Conservation (phyloP, 2,797 vertebrate species). For the Anolis apletophallus region DNA sequence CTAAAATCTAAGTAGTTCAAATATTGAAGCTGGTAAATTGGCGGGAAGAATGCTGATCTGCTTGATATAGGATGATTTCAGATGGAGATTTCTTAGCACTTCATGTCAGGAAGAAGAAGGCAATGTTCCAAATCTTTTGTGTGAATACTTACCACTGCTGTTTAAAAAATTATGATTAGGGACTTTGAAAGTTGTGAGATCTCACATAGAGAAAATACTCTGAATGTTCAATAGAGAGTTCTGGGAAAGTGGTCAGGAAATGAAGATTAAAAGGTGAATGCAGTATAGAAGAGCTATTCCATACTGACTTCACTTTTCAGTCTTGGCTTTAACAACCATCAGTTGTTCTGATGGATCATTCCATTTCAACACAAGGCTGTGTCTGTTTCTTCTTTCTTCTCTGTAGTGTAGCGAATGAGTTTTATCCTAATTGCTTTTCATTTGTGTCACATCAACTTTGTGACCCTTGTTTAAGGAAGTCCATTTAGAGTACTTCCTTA, state of each 20-base stretch:
- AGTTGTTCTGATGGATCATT: neutral
- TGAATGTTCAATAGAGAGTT: neutral
- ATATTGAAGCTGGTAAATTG: neutral
- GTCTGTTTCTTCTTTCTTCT: neutral
- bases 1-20: neutral
- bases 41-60: neutral
- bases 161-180: neutral
- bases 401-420: too few relatives aligned
- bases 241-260: neutral
- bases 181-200: neutral
- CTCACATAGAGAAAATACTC: too few relatives aligned
- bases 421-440: neutral
- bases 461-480: slow-evolving; percentile 7
- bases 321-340: neutral
- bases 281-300: too few relatives aligned
- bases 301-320: neutral
- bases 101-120: neutral
- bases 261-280: neutral
- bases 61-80: neutral
- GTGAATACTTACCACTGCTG: too few relatives aligned
- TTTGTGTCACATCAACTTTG: neutral
- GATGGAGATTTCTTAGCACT: neutral
- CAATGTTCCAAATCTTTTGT: neutral
- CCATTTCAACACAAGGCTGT: neutral
- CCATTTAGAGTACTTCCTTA: neutral